These are phyloP conservation scores for Artemia sinica DNA, from an alignment of 2,888 invertebrate species.

Conservation along the genomic window DNA sequence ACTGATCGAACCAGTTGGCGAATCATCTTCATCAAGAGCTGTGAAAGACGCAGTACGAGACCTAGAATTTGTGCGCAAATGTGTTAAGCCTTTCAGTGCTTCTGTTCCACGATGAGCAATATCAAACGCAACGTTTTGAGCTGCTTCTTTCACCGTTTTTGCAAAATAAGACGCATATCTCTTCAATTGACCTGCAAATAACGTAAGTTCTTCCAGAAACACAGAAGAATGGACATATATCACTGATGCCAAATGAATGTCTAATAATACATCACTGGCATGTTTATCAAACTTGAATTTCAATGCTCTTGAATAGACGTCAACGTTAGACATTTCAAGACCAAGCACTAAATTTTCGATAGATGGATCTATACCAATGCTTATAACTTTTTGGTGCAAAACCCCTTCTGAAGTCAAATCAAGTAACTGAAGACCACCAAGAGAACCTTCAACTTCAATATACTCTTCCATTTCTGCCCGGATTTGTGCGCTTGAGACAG, in stretches of 20 bases:
- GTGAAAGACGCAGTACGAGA: slow-evolving; percentile 25
- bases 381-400: slow-evolving; percentile 64
- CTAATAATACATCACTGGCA: slow-evolving; percentile 28
- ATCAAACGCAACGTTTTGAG: slow-evolving; percentile 81
- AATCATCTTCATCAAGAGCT: background rate
- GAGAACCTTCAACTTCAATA: slow-evolving; percentile 58
- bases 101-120: slow-evolving; percentile 34
- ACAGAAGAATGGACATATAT: slow-evolving; percentile 84
- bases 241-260: slow-evolving; percentile 63
- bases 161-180: slow-evolving; percentile 69
- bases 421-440: slow-evolving; percentile 71
- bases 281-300: slow-evolving; percentile 33
- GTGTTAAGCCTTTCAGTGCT: slow-evolving; percentile 15
- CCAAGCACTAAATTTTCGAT: slow-evolving; percentile 23
- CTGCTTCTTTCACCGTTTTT: slow-evolving; percentile 67
- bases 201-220: slow-evolving; percentile 63
- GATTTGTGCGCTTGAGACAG: slow-evolving; percentile 73
- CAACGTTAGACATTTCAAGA: slow-evolving; percentile 31
- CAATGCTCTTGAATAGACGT: slow-evolving; percentile 37
- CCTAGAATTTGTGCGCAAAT: slow-evolving; percentile 23
- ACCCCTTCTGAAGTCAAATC: slow-evolving; percentile 70
- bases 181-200: slow-evolving; percentile 75
- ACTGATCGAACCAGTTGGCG: background rate
- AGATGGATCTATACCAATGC: slow-evolving; percentile 56
- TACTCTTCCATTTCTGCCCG: slow-evolving; percentile 54